Conservation (phyloP, 2,113 vertebrate genomes). For the Damaliscus lunatus region DNA sequence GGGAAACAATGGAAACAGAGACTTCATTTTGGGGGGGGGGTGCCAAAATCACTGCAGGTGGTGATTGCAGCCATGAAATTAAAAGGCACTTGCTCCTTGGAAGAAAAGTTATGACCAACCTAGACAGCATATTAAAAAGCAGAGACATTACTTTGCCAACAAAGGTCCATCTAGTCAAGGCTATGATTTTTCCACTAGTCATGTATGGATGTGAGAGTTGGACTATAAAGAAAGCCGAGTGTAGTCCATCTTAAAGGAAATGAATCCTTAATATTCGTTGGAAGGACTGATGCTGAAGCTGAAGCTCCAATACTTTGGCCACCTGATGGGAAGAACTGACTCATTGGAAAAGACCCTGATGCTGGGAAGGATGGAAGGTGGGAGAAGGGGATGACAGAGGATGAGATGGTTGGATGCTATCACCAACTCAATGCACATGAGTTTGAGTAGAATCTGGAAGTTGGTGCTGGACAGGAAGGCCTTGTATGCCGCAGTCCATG, state of each 20-base stretch:
- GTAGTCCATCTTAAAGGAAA: neutral
- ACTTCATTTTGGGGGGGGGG: neutral
- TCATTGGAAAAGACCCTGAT: neutral
- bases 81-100: neutral
- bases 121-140: neutral
- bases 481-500: accelerated
- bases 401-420: neutral
- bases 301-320: neutral
- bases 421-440: neutral
- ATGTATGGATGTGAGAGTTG: neutral
- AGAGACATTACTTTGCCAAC: neutral
- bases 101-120: neutral
- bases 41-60: neutral
- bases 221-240: neutral
- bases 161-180: neutral
- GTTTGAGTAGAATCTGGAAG: neutral
- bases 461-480: neutral
- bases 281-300: neutral
- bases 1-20: neutral
- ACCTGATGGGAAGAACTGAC: neutral
- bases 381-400: neutral
- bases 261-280: neutral
- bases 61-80: neutral
- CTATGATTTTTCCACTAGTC: neutral
- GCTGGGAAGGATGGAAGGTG: neutral